Evolutionary conservation across 2,888 invertebrate species (phyloP).

Genomic region (Tinea trinotella): DNA sequence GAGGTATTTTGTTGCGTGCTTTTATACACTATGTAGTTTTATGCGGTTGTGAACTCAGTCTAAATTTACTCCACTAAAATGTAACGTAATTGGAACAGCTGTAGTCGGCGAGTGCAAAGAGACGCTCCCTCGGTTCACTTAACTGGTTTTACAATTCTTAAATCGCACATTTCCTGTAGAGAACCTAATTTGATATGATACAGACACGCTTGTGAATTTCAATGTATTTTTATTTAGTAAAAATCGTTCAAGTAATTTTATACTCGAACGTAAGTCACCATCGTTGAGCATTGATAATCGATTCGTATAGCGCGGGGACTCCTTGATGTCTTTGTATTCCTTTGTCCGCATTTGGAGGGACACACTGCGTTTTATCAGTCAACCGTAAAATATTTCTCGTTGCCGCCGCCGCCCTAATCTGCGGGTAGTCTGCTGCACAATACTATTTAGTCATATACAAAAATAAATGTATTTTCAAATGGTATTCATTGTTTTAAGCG

Average conservation of each 20-base stretch:
- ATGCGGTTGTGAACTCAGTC: not conserved
- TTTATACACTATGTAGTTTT: conserved; percentile 12
- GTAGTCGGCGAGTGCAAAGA: conserved; percentile 1
- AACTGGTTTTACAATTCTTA: conserved; percentile 1
- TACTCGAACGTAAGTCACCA: not conserved
- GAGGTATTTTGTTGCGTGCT: conserved; percentile 15
- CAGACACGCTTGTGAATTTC: conserved; percentile 1
- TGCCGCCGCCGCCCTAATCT: not conserved
- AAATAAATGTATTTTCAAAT: conserved; percentile 9
- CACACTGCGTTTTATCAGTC: conserved; percentile 9
- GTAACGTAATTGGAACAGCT: too few species aligned
- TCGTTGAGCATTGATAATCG: conserved; percentile 7
- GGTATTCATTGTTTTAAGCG: conserved; percentile 7
- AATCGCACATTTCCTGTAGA: conserved; percentile 10
- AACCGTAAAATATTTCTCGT: conserved; percentile 10
- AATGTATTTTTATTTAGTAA: not conserved
- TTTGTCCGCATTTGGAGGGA: conserved; percentile 8
- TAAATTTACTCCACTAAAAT: not conserved
- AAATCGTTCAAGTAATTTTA: not conserved
- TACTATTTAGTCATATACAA: conserved; percentile 3
- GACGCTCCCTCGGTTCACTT: not conserved
- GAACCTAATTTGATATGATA: conserved; percentile 4
- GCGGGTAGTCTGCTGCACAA: conserved; percentile 1
- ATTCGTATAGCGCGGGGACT: conserved; percentile 15
- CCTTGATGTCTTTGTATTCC: conserved; percentile 9